Evolutionary conservation across 2,888 invertebrate genomes (phyloP), one percentile per base, ranked within the genome.

Genomic region (Zele albiditarsus): DNA sequence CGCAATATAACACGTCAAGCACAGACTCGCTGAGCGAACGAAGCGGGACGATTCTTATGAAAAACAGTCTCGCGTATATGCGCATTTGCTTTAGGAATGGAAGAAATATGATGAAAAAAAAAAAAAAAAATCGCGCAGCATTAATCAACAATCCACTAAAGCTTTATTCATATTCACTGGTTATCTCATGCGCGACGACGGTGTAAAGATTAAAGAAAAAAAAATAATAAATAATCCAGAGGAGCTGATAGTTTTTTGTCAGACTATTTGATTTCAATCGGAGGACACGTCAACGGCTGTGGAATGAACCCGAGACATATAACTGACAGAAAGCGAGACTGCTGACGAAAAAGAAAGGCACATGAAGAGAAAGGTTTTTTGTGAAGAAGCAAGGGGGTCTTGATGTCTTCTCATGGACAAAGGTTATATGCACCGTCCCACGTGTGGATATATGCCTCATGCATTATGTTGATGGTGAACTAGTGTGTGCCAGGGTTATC

Each of bases 1-100:
- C 86, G 85, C 86, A 85, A 89, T 84, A 86, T 88, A 85, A 83
- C 88, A 86, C 87, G 86, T 82, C 83, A 82, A 80, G 82, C 80
- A 73, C 73, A 20, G 20, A 23, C 78, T 77, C 10, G 33, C 62
- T 67, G 42, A 73, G 57, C 20, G 20, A n/a, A 20, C 53, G 14
- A 53, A 68, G 20, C 20, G 27, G n/a, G 12, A 63, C 12, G 20
- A 63, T 63, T 33, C 27, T 57, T 10, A n/a, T 68, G 53, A 31
- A 49, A 49, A 68, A 68, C 46, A 2, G 46, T 46, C 27, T 67
- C 25, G 60, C 16, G 20, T 25, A 2, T 57, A 57, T 38, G 12
- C 12, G 12, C 38, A 10, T 28, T 31, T 8, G 33, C 12, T 28
- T 31, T 33, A 16, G 20, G 20, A 20, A n/a, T 0, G 10, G 1